Evolutionary conservation across 2,797 vertebrate species (phyloP).

Genomic region (Acrossocheilus wenchowensis): DNA sequence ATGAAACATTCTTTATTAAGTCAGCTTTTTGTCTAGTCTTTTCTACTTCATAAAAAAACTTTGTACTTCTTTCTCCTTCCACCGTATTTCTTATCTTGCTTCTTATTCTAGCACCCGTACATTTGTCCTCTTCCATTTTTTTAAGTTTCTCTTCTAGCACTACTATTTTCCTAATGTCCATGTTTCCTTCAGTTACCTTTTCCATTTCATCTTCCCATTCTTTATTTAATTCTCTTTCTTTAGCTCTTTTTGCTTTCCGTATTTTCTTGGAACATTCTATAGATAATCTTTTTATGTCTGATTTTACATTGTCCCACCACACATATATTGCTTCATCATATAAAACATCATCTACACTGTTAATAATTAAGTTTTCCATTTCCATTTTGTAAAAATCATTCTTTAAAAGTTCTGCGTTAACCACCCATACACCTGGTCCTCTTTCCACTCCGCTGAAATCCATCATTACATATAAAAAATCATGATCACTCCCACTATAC

Average conservation of each 20-base stretch:
- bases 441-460: neutral
- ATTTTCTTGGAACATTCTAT: conserved; percentile 1
- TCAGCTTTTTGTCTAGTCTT: neutral
- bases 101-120: neutral
- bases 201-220: neutral
- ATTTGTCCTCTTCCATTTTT: neutral
- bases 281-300: neutral
- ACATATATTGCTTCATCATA: neutral
- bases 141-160: neutral
- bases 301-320: neutral
- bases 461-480: neutral
- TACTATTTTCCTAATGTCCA: neutral
- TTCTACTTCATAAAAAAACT: neutral
- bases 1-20: neutral
- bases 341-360: neutral
- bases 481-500: neutral
- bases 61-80: conserved; percentile 16
- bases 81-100: neutral
- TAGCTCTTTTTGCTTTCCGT: neutral
- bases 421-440: conserved; percentile 6
- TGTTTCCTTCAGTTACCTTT: neutral
- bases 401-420: neutral
- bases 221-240: neutral
- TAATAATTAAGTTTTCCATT: neutral
- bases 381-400: neutral